phyloP scores from a whole-genome alignment of 2,888 invertebrate species.

The Nesidiocoris tenuis region DNA sequence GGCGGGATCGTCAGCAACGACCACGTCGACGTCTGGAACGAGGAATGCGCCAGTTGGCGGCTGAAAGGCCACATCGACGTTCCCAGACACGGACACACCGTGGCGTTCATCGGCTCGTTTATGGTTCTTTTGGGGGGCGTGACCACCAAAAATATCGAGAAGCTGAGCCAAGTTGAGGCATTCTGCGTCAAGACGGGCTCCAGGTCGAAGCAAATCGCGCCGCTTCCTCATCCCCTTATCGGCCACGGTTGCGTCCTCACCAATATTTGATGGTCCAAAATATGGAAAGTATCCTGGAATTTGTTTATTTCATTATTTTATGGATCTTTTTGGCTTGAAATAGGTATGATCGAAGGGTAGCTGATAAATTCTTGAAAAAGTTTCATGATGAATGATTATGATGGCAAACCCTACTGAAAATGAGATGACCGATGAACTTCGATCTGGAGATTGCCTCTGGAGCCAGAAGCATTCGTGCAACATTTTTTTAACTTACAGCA shows the following conservation, averaged over 20 bases:
- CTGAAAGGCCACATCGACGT: conserved; percentile 63
- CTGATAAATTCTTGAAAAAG: no score
- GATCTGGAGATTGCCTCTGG: no score
- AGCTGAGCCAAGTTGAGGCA: conserved; percentile 40
- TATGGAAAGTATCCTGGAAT: no score
- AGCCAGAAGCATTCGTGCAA: no score
- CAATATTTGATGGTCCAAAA: no score
- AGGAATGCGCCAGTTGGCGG: conserved; percentile 60
- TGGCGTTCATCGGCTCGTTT: conserved; percentile 59
- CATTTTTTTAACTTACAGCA: no score
- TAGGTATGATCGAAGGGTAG: no score
- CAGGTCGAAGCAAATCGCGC: conserved; percentile 40
- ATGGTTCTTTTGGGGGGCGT: conserved; percentile 45
- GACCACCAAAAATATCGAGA: conserved; percentile 42
- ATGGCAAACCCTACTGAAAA: no score
- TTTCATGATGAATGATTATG: no score
- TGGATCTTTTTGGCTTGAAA: no score
- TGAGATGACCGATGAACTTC: no score
- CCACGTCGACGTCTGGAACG: conserved; percentile 64
- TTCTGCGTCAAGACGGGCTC: conserved; percentile 41
- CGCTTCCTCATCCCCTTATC: conserved; percentile 37
- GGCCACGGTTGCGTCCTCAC: conserved; percentile 41
- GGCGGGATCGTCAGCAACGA: conserved; percentile 62
- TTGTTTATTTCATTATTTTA: no score
- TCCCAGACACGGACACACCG: conserved; percentile 66